Conservation (phyloP, 2,113 vertebrate species). For the Bos indicus region DNA sequence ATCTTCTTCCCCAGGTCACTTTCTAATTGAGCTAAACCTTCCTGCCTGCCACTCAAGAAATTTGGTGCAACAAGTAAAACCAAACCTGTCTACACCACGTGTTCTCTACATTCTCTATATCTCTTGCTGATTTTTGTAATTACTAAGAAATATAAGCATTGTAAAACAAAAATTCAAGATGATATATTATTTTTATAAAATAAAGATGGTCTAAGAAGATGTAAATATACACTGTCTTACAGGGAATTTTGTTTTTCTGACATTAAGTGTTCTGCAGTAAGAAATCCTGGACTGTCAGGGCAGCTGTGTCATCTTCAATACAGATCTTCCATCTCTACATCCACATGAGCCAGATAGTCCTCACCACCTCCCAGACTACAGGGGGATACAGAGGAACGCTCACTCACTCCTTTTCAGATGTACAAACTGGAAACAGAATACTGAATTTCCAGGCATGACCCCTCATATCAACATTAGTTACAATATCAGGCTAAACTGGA, state of each 20-base stretch:
- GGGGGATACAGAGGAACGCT: fast-evolving
- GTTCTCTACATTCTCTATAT: background rate
- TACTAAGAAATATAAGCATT: background rate
- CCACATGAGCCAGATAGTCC: background rate
- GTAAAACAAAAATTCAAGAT: background rate
- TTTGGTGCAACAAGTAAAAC: background rate
- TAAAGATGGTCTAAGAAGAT: background rate
- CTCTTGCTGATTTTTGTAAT: background rate
- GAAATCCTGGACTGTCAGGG: background rate
- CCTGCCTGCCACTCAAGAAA: background rate
- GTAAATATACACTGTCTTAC: background rate
- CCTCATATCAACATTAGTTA: background rate
- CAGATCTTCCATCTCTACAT: background rate
- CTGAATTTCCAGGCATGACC: background rate
- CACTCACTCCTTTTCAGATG: background rate
- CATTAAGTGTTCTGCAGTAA: background rate
- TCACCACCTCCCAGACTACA: background rate
- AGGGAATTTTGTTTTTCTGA: background rate
- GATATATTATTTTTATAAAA: background rate
- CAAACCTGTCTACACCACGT: too few species aligned
- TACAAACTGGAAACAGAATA: background rate
- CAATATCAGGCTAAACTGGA: background rate
- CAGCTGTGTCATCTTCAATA: background rate
- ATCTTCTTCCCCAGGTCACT: background rate
- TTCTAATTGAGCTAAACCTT: background rate